Evolutionary conservation across 2,888 invertebrate species (phyloP).

Genomic region (Bembecia ichneumoniformis): DNA sequence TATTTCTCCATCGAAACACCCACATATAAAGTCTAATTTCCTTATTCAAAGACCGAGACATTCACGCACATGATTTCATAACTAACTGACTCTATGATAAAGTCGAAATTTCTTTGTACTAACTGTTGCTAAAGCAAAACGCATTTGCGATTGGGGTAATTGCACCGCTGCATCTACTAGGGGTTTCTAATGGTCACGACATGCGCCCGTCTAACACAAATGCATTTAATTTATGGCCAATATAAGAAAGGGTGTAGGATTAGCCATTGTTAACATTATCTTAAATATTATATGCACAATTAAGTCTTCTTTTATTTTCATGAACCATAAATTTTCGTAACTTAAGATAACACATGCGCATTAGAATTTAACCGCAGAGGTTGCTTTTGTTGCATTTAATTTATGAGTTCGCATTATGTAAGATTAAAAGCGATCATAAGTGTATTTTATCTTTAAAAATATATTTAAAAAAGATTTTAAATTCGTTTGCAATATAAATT

Average conservation of each 20-base stretch:
- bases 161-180: conserved; percentile 50
- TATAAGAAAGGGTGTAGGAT: conserved; percentile 52
- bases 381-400: not conserved
- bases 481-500: too few species aligned
- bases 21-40: conserved; percentile 29
- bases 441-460: too few species aligned
- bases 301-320: conserved; percentile 41
- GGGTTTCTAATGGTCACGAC: conserved; percentile 54
- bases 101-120: conserved; percentile 7
- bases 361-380: not conserved
- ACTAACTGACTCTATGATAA: not conserved
- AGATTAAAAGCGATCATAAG: not conserved
- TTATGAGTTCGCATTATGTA: not conserved
- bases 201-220: conserved; percentile 43
- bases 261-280: conserved; percentile 61
- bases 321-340: conserved; percentile 42
- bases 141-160: conserved; percentile 25
- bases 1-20: conserved; percentile 25
- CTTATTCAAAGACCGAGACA: conserved; percentile 6
- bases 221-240: conserved; percentile 53
- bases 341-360: conserved; percentile 19
- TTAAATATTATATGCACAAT: conserved; percentile 60
- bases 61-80: too few species aligned
- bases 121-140: conserved; percentile 14
- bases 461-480: too few species aligned